Percentiles rank a stretch among this genome's conserved stretches.
Conservation (phyloP, 2,113 vertebrate species). For the Oncorhynchus tshawytscha region DNA sequence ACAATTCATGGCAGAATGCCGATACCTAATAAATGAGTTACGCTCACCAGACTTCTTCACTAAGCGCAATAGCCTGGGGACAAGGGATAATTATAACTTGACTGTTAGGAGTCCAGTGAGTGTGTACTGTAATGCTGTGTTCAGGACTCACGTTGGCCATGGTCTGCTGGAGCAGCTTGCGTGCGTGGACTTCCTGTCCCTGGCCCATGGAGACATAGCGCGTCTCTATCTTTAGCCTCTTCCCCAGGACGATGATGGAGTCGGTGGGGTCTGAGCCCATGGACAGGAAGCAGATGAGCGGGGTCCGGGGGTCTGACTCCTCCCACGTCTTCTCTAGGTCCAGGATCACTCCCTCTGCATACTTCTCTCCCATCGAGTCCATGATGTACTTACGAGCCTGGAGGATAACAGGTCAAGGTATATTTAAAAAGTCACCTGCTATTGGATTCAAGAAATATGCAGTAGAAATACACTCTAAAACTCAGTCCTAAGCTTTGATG, state of each 20-base stretch:
- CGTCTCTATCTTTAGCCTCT: slow-evolving; percentile 84
- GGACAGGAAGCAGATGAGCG: slow-evolving; percentile 92
- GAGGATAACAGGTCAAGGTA: not conserved
- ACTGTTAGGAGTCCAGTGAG: no score
- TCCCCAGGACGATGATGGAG: slow-evolving; percentile 89
- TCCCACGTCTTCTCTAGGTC: slow-evolving; percentile 93
- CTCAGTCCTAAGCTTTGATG: not conserved
- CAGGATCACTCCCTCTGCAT: slow-evolving; percentile 84
- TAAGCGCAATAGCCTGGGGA: no score
- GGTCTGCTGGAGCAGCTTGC: slow-evolving; percentile 87
- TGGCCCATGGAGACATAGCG: slow-evolving; percentile 93
- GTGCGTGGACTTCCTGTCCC: slow-evolving; percentile 89
- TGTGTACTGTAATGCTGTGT: not conserved
- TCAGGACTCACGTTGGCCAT: slow-evolving; percentile 83
- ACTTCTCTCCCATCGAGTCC: slow-evolving; percentile 86
- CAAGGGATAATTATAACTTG: no score
- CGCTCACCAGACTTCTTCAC: no score
- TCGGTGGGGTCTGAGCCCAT: slow-evolving; percentile 96
- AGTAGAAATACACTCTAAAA: not conserved
- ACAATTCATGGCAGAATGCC: no score
- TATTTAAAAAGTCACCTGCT: not conserved
- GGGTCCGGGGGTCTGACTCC: slow-evolving; percentile 86
- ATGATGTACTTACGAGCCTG: slow-evolving; percentile 92
- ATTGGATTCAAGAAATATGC: not conserved
- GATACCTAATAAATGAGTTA: no score